Evolutionary conservation across 2,113 vertebrate species (phyloP).

Genomic region (Steatornis caripensis): DNA sequence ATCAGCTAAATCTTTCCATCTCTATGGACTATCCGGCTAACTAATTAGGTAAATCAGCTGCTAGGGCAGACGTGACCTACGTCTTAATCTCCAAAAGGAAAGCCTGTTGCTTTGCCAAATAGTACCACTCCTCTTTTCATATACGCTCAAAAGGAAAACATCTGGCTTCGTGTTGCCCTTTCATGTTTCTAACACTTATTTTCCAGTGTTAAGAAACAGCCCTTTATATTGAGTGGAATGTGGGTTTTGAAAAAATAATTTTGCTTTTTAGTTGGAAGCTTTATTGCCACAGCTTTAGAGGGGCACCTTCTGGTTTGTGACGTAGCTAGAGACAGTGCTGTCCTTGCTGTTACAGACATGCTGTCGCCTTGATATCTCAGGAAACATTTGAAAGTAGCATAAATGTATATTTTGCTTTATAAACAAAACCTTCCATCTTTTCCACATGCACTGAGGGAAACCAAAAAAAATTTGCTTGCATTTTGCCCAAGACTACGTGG

Average conservation of each 20-base stretch:
- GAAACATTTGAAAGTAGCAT: neutral
- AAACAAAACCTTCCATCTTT: neutral
- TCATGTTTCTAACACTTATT: neutral
- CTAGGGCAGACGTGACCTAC: neutral
- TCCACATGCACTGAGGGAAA: neutral
- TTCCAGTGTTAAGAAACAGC: neutral
- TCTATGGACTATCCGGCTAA: neutral
- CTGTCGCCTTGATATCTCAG: neutral
- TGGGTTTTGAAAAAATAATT: neutral
- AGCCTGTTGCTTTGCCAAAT: neutral
- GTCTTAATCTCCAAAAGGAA: neutral
- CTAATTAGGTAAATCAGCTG: neutral
- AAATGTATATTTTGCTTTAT: neutral
- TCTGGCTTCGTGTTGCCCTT: neutral
- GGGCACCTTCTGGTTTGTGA: neutral
- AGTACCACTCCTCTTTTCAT: neutral
- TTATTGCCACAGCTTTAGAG: neutral
- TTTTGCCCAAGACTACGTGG: neutral
- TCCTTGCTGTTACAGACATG: conserved; percentile 6
- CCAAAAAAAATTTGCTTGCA: neutral
- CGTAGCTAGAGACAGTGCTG: neutral
- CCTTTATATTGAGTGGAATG: neutral
- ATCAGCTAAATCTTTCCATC: neutral
- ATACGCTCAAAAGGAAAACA: neutral
- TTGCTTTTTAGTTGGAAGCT: neutral